These are phyloP conservation scores for Cirrhinus molitorella DNA, from an alignment of 2,797 vertebrate genomes.

Conservation along the genomic window DNA sequence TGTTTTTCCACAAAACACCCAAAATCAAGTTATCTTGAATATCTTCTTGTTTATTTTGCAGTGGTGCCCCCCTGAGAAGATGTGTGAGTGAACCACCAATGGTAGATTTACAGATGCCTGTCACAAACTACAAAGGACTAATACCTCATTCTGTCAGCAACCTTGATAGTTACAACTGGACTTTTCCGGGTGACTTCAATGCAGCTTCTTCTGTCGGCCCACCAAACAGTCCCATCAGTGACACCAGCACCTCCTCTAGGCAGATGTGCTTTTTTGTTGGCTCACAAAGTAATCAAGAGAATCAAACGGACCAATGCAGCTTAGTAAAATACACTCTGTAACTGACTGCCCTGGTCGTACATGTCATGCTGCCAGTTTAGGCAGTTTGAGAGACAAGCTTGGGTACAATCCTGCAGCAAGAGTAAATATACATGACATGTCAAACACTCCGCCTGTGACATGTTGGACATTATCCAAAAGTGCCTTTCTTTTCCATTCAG, in stretches of 20 bases:
- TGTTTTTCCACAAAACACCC: not conserved
- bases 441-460: not conserved
- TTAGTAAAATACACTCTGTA: not conserved
- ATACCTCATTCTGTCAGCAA: constrained; percentile 73
- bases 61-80: constrained; percentile 76
- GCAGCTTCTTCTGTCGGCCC: constrained; percentile 45
- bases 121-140: constrained; percentile 62
- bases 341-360: not conserved
- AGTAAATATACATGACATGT: not conserved
- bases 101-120: constrained; percentile 56
- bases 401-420: not conserved
- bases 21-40: not conserved
- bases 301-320: not conserved
- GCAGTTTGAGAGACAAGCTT: not conserved
- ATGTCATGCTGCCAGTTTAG: not conserved
- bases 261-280: constrained; percentile 72
- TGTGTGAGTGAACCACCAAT: constrained; percentile 66
- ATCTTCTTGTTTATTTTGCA: constrained; percentile 63
- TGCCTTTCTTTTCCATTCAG: constrained; percentile 8
- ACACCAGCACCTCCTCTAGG: constrained; percentile 47
- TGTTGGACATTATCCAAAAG: not conserved
- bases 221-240: constrained; percentile 10
- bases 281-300: constrained; percentile 58
- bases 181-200: constrained; percentile 67
- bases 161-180: constrained; percentile 80